phyloP scores from a whole-genome alignment of 37 sponge, comb jelly and placozoan genomes.

The Chondrilla cf. caribensis region DNA sequence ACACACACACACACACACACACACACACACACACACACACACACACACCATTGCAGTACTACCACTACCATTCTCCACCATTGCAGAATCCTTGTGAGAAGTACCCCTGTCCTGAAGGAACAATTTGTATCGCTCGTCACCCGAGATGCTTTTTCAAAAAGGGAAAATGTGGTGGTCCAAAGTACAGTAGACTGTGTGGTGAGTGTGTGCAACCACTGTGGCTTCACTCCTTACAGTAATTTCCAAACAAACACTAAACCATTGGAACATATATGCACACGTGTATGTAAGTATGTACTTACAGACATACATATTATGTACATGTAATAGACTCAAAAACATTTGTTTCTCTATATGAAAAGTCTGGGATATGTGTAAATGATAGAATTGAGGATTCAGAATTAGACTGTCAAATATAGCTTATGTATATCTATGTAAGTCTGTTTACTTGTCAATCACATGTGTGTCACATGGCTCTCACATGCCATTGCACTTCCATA shows the following conservation, averaged over 20 bases:
- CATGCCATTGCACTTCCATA: no score
- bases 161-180: neutral
- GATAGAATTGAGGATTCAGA: no score
- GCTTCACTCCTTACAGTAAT: neutral
- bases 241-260: neutral
- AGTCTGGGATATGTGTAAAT: no score
- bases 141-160: slow-evolving; percentile 22
- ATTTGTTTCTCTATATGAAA: no score
- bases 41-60: no score
- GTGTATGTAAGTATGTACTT: neutral
- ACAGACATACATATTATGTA: neutral
- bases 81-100: neutral
- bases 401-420: no score
- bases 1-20: no score
- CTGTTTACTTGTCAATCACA: no score
- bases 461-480: no score
- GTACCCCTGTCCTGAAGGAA: slow-evolving; percentile 9
- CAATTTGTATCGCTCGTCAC: neutral
- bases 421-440: no score
- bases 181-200: neutral
- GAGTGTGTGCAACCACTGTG: neutral
- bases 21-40: no score
- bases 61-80: neutral
- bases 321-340: no score
- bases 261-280: neutral